Conservation (phyloP, 2,113 vertebrate genomes). For the Bubo bubo region DNA sequence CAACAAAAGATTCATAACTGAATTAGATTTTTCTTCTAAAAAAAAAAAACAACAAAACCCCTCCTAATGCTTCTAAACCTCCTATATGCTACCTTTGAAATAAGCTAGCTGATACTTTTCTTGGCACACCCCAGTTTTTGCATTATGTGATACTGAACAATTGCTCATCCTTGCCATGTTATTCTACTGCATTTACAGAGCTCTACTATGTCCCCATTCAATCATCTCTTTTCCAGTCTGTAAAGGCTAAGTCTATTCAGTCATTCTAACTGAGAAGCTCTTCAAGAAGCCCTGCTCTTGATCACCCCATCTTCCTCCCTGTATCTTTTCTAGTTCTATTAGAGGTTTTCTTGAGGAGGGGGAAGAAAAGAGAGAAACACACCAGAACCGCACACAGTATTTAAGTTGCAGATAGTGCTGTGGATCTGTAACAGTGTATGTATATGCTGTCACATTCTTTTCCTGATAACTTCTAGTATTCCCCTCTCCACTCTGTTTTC, state of each 20-base stretch:
- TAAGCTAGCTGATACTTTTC: not conserved
- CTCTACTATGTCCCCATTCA: not conserved
- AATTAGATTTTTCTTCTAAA: not conserved
- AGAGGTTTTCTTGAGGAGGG: not conserved
- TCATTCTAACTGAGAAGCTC: not conserved
- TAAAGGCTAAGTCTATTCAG: not conserved
- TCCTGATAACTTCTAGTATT: not conserved
- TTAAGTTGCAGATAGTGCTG: not conserved
- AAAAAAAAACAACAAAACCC: not conserved
- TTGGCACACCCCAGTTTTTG: not conserved
- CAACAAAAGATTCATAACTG: not conserved
- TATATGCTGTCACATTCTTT: not conserved
- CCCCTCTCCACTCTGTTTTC: not conserved
- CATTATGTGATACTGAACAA: not conserved
- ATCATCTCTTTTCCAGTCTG: not conserved
- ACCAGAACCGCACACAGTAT: not conserved
- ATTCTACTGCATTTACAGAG: not conserved
- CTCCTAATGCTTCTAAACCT: not conserved
- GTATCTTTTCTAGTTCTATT: not conserved
- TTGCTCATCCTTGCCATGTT: not conserved
- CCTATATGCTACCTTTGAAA: not conserved
- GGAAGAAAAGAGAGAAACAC: not conserved
- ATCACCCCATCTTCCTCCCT: not conserved
- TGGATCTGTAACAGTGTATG: rapidly evolving
- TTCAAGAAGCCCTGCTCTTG: not conserved